Evolutionary conservation across 2,888 invertebrate genomes (phyloP).

Genomic region (Trimorus sp.): DNA sequence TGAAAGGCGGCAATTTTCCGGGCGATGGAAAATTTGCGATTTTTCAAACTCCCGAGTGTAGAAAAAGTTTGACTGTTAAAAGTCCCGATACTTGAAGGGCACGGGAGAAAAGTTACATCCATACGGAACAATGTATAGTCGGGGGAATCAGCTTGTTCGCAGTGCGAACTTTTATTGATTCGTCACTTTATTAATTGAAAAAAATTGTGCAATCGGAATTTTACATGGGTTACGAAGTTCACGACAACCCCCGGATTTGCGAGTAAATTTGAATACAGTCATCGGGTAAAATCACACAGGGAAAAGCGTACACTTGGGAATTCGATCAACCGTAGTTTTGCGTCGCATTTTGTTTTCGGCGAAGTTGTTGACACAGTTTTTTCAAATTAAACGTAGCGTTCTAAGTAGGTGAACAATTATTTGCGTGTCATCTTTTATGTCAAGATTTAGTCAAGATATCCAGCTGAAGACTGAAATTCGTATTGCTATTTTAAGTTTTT

Average conservation of each 20-base stretch:
- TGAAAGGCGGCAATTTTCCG: conserved; percentile 4
- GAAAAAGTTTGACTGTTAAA: conserved; percentile 25
- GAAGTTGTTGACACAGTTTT: too few species aligned
- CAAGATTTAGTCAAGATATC: too few species aligned
- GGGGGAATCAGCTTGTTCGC: neutral
- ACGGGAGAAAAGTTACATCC: conserved; percentile 16
- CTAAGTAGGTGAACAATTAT: too few species aligned
- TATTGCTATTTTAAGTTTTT: too few species aligned
- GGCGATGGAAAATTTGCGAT: conserved; percentile 5
- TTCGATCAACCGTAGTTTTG: neutral
- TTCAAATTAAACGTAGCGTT: too few species aligned
- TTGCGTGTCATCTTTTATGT: too few species aligned
- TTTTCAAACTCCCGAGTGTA: conserved; percentile 3
- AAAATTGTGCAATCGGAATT: conserved; percentile 10
- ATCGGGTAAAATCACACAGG: neutral
- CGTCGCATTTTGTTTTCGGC: too few species aligned
- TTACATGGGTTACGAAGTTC: neutral
- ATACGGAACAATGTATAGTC: conserved; percentile 16
- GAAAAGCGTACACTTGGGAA: conserved; percentile 14
- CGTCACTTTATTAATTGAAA: conserved; percentile 19
- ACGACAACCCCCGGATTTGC: neutral
- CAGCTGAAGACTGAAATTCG: too few species aligned
- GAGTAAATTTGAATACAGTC: conserved; percentile 11
- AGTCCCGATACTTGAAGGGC: conserved; percentile 20
- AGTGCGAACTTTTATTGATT: conserved; percentile 18